These are phyloP conservation scores for Sarcophilus harrisii DNA, from an alignment of 2,797 vertebrate species.

Conservation along the genomic window DNA sequence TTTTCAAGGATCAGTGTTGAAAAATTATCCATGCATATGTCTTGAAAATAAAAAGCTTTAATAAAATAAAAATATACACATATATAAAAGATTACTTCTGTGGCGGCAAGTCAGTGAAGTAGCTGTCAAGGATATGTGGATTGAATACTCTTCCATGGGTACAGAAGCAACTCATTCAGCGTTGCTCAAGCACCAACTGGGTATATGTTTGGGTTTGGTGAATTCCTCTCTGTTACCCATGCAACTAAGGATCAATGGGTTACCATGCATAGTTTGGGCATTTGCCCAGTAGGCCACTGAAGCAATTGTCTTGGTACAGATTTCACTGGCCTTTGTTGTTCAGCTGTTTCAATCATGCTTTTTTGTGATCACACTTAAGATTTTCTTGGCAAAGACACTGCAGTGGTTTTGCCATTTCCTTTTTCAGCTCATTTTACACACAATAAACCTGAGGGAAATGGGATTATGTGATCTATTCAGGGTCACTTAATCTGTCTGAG, in stretches of 20 bases:
- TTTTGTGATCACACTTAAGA: neutral
- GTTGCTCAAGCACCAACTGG: neutral
- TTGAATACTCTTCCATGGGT: neutral
- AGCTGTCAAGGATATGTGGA: neutral
- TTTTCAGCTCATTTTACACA: neutral
- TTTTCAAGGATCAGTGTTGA: too few relatives aligned
- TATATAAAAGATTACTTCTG: neutral
- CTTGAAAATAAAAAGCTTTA: too few relatives aligned
- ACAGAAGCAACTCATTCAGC: neutral
- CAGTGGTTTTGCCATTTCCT: neutral
- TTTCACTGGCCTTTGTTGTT: neutral
- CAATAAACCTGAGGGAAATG: neutral
- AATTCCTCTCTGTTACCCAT: neutral
- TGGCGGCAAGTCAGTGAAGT: too few relatives aligned
- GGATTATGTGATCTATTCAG: neutral
- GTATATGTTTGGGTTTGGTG: neutral
- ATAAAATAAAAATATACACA: too few relatives aligned
- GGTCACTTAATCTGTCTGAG: neutral
- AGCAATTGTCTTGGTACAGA: neutral
- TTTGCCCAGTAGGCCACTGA: neutral
- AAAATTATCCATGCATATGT: too few relatives aligned
- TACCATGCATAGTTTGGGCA: neutral
- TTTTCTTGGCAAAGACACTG: neutral
- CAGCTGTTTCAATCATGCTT: neutral
- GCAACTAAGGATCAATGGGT: neutral